Percentiles rank a stretch among this genome's conserved stretches.
Evolutionary conservation across 2,113 vertebrate species (phyloP).

Genomic region (Myocastor coypus): DNA sequence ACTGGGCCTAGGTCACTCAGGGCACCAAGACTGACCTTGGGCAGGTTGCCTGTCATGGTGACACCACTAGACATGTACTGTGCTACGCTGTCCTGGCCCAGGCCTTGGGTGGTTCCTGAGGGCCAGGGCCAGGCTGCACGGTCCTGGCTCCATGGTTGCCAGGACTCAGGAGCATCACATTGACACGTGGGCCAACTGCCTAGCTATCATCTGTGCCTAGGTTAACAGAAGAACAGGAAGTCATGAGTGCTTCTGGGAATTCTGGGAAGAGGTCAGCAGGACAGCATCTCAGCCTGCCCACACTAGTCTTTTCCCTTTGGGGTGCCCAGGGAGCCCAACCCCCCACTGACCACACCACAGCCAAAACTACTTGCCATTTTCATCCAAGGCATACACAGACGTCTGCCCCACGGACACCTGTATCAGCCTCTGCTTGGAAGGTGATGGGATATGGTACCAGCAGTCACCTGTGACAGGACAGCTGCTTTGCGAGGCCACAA

Average conservation of each 20-base stretch:
- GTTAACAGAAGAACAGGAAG: not conserved
- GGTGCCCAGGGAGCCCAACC: not conserved
- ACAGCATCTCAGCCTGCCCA: not conserved
- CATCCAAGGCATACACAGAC: slow-evolving; percentile 93
- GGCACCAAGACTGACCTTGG: not conserved
- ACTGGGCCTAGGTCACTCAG: too few species aligned
- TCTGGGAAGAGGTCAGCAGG: too few species aligned
- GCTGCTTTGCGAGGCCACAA: fast-evolving
- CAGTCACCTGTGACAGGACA: slow-evolving; percentile 89
- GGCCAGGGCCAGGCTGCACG: not conserved
- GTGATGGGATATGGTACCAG: slow-evolving; percentile 98
- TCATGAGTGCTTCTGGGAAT: not conserved
- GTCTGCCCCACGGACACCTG: slow-evolving; percentile 96
- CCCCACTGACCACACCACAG: not conserved
- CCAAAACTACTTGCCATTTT: slow-evolving; percentile 90
- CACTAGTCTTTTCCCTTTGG: not conserved
- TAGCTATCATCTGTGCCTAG: not conserved
- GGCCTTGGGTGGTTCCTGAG: not conserved
- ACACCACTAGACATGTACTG: not conserved
- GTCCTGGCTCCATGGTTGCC: not conserved
- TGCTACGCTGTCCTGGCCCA: not conserved
- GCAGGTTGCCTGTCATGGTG: not conserved
- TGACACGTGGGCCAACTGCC: not conserved
- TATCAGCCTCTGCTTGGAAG: slow-evolving; percentile 93
- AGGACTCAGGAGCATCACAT: not conserved